phyloP scores from a whole-genome alignment of 2,888 invertebrate genomes.

The Pristionchus arcanus region DNA sequence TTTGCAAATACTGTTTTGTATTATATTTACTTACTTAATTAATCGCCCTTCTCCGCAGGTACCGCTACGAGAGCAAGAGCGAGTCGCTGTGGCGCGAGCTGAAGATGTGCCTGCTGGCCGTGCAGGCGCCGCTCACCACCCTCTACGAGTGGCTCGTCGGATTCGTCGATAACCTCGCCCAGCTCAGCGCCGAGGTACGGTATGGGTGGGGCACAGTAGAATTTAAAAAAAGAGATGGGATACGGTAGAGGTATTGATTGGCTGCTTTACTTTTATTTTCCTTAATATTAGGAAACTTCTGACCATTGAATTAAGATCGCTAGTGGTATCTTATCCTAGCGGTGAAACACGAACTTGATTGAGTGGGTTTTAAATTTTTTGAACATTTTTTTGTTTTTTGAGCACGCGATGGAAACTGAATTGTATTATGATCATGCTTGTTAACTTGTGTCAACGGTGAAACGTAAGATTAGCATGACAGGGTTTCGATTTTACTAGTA shows the following conservation, averaged over 20 bases:
- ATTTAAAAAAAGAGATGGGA: neutral
- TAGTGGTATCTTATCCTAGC: too few relatives aligned
- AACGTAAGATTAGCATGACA: constrained; percentile 4
- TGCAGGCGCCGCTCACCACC: constrained; percentile 94
- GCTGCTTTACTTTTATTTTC: too few relatives aligned
- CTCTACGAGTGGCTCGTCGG: constrained; percentile 86
- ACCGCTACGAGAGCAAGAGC: constrained; percentile 95
- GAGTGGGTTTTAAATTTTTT: too few relatives aligned
- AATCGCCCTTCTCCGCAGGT: constrained; percentile 59
- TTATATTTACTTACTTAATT: neutral
- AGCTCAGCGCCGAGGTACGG: constrained; percentile 57
- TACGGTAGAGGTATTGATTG: neutral
- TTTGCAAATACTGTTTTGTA: neutral
- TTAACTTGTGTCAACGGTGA: too few relatives aligned
- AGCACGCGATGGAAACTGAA: too few relatives aligned
- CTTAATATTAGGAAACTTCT: too few relatives aligned
- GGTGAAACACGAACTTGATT: too few relatives aligned
- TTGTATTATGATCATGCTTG: too few relatives aligned
- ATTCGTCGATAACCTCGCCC: constrained; percentile 58
- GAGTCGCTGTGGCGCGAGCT: constrained; percentile 96
- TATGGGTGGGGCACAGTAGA: neutral
- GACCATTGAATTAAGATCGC: too few relatives aligned
- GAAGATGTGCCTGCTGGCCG: constrained; percentile 83
- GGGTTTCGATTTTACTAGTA: constrained; percentile 62
- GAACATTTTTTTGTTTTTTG: too few relatives aligned